Evolutionary conservation across 2,113 vertebrate species (phyloP), one percentile per base, ranked within the genome.

Genomic region (Semicossyphus pulcher): DNA sequence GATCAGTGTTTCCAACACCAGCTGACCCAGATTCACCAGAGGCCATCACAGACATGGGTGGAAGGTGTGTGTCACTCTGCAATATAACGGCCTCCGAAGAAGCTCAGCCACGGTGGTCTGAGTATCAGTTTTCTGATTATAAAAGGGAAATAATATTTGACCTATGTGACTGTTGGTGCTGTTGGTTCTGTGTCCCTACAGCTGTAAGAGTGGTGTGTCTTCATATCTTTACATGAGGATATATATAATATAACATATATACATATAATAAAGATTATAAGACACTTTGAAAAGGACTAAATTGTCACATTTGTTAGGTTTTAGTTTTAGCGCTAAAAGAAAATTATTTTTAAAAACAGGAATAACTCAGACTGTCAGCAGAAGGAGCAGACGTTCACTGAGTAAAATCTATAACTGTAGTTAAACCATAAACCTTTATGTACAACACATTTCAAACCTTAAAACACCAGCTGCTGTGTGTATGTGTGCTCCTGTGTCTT

Each of bases 1-100:
- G 45, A 69, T 68, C 49, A 42, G 49, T 23, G 16, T 21, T 48
- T 73, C 73, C 34, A 61, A 41, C 23, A 5, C 12, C 49, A 53
- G 45, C 71, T 72, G 62, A 83, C 78, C 47, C 73, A 86, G 72
- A 73, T 29, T 80, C 81, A 80, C 49, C 3, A 28, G 61, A 72
- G 60, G 66, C 58, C 61, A n/a, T 49, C 23, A 36, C 14, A 12
- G 54, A 37, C 4, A 52, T 49, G 2, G 0, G 9, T 31, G 67
- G 25, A 71, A 45, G 49, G 51, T 56, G 29, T 31, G 26, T 23
- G 26, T 56, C 44, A 67, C 29, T 28, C 42, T 34, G 41, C 23
- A 25, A 61, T n/a, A 59, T 51, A 6, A 29, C 7, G 6, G 16
- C 65, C 61, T 54, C 63, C 21, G n/a, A 61, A 47, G 68, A 80